Conservation (phyloP, 2,113 vertebrate genomes). For the Lynx canadensis region DNA sequence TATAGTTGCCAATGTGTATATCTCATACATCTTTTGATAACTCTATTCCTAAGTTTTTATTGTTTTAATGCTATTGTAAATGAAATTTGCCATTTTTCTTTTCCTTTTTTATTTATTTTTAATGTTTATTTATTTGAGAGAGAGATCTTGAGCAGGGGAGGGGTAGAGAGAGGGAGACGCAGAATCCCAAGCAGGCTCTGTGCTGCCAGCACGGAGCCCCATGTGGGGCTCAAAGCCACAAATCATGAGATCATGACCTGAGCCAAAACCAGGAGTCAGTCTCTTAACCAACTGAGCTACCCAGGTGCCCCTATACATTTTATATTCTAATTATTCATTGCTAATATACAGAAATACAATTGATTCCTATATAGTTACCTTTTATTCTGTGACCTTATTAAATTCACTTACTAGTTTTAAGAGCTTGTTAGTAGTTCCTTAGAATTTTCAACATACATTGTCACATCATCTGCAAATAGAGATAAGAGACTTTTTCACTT, state of each 20-base stretch:
- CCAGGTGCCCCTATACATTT: background rate
- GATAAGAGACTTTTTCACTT: background rate
- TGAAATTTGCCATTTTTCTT: background rate
- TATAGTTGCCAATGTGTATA: background rate
- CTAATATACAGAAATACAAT: background rate
- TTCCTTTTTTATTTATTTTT: background rate
- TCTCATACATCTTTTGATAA: background rate
- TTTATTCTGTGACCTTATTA: background rate
- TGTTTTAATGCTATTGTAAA: background rate
- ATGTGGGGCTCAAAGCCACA: too few relatives aligned
- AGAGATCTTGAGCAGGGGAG: too few relatives aligned
- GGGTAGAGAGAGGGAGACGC: too few relatives aligned
- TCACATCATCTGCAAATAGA: background rate
- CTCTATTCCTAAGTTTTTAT: background rate
- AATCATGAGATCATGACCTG: too few relatives aligned
- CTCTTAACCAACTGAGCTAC: too few relatives aligned
- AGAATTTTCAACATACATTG: background rate
- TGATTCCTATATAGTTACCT: background rate
- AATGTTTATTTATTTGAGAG: too few relatives aligned
- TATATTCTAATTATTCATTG: background rate
- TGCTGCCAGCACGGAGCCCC: too few relatives aligned
- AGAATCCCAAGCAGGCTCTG: too few relatives aligned
- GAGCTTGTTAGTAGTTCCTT: background rate
- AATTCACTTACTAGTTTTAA: background rate
- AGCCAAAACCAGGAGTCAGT: too few relatives aligned